Evolutionary conservation across 1,140 invertebrate genomes (phyloP).

Genomic region (Drosophila rhopaloa): DNA sequence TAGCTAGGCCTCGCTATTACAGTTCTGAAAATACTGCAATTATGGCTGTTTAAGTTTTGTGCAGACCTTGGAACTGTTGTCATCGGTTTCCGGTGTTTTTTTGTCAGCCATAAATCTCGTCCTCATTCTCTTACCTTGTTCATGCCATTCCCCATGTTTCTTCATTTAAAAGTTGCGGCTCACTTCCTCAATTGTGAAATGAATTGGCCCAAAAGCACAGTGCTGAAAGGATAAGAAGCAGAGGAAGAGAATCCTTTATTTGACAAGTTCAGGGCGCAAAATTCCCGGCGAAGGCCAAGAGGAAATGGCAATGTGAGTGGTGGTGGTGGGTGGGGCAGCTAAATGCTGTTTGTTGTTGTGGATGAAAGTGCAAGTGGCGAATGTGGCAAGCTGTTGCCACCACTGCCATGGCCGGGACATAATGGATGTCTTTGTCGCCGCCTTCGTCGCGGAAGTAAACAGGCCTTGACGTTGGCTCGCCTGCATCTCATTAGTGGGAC

Average conservation of each 20-base stretch:
- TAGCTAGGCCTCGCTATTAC: too few relatives aligned
- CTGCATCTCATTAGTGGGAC: constrained; percentile 69
- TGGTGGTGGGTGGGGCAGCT: not conserved
- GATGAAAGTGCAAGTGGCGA: constrained; percentile 57
- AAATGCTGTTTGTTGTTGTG: constrained; percentile 44
- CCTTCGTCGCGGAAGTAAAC: constrained; percentile 75
- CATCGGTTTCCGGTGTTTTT: not conserved
- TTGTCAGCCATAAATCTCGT: constrained; percentile 12
- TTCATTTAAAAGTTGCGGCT: constrained; percentile 72
- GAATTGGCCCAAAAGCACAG: constrained; percentile 53
- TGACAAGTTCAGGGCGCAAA: constrained; percentile 64
- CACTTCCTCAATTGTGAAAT: constrained; percentile 57
- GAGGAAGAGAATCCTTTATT: constrained; percentile 41
- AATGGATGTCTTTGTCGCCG: constrained; percentile 54
- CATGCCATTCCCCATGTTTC: constrained; percentile 91
- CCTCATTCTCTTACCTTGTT: constrained; percentile 87
- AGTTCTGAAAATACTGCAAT: not conserved
- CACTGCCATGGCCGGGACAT: constrained; percentile 54
- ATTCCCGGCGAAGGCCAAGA: constrained; percentile 43
- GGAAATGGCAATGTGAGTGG: constrained; percentile 16
- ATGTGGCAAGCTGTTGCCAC: constrained; percentile 54
- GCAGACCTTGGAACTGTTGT: constrained; percentile 11
- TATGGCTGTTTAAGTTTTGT: not conserved
- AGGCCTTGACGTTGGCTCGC: constrained; percentile 67
- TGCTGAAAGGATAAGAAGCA: constrained; percentile 56